Conservation (phyloP, 2,888 invertebrate genomes). For the Parapristionchus giblindavisi region DNA sequence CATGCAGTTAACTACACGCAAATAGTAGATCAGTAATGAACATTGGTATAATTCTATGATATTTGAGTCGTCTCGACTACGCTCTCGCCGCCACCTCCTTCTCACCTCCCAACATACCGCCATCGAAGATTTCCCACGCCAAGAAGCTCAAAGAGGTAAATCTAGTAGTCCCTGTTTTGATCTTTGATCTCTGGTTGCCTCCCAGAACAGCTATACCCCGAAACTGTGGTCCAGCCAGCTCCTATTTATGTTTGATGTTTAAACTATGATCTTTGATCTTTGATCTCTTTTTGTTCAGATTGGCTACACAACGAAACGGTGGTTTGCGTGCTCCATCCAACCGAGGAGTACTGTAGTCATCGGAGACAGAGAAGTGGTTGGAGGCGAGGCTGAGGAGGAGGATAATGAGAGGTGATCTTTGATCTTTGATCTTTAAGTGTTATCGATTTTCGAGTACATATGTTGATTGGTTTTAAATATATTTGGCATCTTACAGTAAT, state of each 20-base stretch:
- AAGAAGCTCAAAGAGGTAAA: slow-evolving; percentile 45
- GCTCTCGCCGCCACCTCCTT: slow-evolving; percentile 39
- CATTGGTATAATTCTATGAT: background rate
- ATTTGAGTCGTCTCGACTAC: background rate
- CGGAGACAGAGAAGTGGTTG: slow-evolving; percentile 15
- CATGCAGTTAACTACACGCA: too few relatives aligned
- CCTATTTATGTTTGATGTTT: too few relatives aligned
- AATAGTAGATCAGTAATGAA: too few relatives aligned
- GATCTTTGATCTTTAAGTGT: too few relatives aligned
- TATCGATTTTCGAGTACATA: too few relatives aligned
- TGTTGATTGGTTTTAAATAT: background rate
- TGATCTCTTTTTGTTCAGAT: background rate
- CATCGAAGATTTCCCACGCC: slow-evolving; percentile 42
- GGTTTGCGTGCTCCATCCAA: slow-evolving; percentile 19
- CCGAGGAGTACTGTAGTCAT: slow-evolving; percentile 25
- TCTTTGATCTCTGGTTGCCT: background rate
- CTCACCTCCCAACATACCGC: slow-evolving; percentile 43
- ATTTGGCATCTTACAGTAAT: background rate
- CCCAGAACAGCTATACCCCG: background rate
- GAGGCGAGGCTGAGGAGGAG: background rate
- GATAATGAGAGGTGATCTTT: slow-evolving; percentile 1
- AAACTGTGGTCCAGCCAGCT: too few relatives aligned
- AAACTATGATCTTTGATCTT: too few relatives aligned
- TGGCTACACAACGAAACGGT: slow-evolving; percentile 2
- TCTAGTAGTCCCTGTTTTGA: background rate